These are phyloP conservation scores for Tipula helvola DNA, from an alignment of 2,888 invertebrate genomes.

Conservation along the genomic window DNA sequence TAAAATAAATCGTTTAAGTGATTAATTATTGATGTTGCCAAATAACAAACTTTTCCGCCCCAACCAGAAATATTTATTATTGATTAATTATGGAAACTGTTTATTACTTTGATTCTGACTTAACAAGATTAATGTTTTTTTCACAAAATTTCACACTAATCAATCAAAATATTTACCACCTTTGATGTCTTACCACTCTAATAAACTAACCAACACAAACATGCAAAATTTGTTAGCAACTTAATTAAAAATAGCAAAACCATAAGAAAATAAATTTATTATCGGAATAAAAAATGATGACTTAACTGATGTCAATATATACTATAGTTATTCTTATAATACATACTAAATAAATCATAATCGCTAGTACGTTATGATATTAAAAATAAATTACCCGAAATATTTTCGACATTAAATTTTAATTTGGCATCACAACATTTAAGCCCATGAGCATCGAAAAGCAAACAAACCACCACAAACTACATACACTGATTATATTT, in stretches of 20 bases:
- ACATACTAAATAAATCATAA: too few relatives aligned
- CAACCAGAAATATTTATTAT: not conserved
- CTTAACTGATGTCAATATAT: too few relatives aligned
- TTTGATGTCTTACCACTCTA: not conserved
- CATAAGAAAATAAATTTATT: too few relatives aligned
- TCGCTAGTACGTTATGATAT: not conserved
- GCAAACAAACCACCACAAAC: not conserved
- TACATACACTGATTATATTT: not conserved
- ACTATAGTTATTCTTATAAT: too few relatives aligned
- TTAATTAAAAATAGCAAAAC: not conserved
- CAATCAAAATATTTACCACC: not conserved
- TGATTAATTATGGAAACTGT: not conserved
- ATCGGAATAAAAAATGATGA: too few relatives aligned
- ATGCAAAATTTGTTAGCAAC: not conserved
- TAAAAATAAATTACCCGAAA: not conserved
- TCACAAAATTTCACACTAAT: not conserved
- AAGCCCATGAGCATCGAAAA: not conserved
- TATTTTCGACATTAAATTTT: not conserved
- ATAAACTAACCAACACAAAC: not conserved
- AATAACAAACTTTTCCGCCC: not conserved
- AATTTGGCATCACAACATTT: not conserved
- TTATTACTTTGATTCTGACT: not conserved
- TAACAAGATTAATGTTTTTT: not conserved
- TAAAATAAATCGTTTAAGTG: not conserved
- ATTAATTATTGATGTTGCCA: not conserved